These are phyloP conservation scores for Drosophila paracracens DNA, from an alignment of 2,888 invertebrate species.

Conservation along the genomic window DNA sequence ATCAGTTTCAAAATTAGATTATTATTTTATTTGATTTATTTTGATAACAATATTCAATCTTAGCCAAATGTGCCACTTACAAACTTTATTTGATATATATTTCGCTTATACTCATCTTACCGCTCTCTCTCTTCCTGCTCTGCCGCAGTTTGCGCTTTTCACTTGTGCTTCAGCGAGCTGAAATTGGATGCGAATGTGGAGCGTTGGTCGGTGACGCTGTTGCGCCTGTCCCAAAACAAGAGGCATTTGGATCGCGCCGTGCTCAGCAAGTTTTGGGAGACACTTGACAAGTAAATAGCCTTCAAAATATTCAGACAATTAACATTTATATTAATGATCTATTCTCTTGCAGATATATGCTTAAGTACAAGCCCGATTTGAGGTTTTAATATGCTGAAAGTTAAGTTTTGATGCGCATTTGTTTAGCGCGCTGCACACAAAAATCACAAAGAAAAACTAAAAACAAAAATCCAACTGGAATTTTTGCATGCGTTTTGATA, in stretches of 20 bases:
- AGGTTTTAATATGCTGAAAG: slow-evolving; percentile 71
- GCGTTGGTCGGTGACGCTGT: slow-evolving; percentile 98
- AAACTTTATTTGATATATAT: background rate
- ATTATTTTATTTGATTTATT: background rate
- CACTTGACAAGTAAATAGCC: slow-evolving; percentile 92
- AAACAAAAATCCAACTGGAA: slow-evolving; percentile 4
- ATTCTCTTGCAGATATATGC: slow-evolving; percentile 81
- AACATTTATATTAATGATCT: background rate
- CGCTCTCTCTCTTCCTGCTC: background rate
- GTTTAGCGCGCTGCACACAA: slow-evolving; percentile 9
- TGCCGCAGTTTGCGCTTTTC: slow-evolving; percentile 95
- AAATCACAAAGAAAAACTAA: background rate
- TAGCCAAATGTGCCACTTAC: background rate
- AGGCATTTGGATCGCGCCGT: slow-evolving; percentile 98
- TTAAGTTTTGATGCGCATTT: slow-evolving; percentile 14
- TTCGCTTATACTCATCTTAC: background rate
- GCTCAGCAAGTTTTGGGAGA: slow-evolving; percentile 98
- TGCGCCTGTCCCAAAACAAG: slow-evolving; percentile 95
- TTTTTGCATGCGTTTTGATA: slow-evolving; percentile 7
- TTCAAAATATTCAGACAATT: rapidly evolving
- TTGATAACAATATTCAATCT: background rate
- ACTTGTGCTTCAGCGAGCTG: slow-evolving; percentile 98
- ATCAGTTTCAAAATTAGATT: background rate
- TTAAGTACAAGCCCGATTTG: slow-evolving; percentile 84
- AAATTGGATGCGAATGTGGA: slow-evolving; percentile 97